Base-by-base conservation (phyloP, 2,888 invertebrate genomes). In the Polietes domitor region DNA sequence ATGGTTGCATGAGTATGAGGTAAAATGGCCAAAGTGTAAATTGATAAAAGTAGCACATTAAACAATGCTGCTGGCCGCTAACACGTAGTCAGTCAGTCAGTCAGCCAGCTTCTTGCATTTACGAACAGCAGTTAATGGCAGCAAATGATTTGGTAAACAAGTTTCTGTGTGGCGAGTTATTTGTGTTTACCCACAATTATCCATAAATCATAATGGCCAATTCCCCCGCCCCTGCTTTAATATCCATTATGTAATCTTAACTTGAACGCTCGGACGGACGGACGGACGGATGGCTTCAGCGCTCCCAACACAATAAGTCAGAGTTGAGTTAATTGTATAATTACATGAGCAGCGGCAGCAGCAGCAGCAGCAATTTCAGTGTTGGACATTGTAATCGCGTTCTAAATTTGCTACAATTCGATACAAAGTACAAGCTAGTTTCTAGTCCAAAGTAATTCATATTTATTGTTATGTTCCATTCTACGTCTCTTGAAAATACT, bases 21-120 rank as follows among this genome's bases (percentile, higher is more conserved):
- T n/a, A 53, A 21, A 21, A 19, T 50, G 21, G 61, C 47, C 65
- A 53, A 76, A 76, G 80, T 78, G 80, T 68, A 79, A 82, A 85
- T 81, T 80, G 53, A 80, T 77, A 81, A 76, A 82, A 83, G 80
- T 83, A 68, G 84, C 85, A 86, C 85, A 82, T 79, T 28, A 78
- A 24, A 43, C 19, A 68, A 19, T 19, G n/a, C 24, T 15, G 28
- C 15, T n/a, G 26, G 32, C 7, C 7, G 32, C 32, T 41, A 7
- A 41, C n/a, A n/a, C n/a, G 47, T 47, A n/a, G n/a, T n/a, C 47
- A n/a, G 32, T 32, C 9, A 32, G 4, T 32, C 9, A 32, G 4
- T 32, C 9, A 32, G n/a, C 32, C 5, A 32, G 32, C 19, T 53
- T 21, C 53, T 19, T 53, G 53, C 24, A 53, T 53, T 53, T 19